phyloP scores from a whole-genome alignment of 2,888 invertebrate genomes.

The Amblyjoppa fuscipennis region DNA sequence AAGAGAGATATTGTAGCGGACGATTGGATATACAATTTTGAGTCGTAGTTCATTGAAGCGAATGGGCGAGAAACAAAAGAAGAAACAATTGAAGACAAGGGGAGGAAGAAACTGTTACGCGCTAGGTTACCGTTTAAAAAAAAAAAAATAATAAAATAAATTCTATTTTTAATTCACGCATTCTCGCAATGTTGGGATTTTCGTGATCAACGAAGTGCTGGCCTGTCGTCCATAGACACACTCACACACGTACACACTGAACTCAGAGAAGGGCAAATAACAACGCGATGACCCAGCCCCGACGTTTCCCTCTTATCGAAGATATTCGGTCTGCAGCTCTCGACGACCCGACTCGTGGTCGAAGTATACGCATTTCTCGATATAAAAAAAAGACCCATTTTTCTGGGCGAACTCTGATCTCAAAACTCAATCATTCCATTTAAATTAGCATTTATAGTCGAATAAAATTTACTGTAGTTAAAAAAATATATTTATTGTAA shows the following conservation, averaged over 20 bases:
- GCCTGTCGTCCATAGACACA: slow-evolving; percentile 80
- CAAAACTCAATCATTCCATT: slow-evolving; percentile 64
- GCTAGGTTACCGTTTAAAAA: slow-evolving; percentile 83
- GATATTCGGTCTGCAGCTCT: slow-evolving; percentile 25
- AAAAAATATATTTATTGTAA: slow-evolving; percentile 7
- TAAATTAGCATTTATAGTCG: neutral
- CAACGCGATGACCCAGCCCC: slow-evolving; percentile 16
- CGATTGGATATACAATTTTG: slow-evolving; percentile 69
- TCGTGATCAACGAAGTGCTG: slow-evolving; percentile 85
- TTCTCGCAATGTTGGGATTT: slow-evolving; percentile 84
- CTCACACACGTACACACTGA: slow-evolving; percentile 70
- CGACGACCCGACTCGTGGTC: slow-evolving; percentile 8
- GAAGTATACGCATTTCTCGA: neutral
- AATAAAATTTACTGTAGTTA: neutral
- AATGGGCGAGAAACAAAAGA: slow-evolving; percentile 64
- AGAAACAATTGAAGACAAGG: slow-evolving; percentile 53
- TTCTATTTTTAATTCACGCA: slow-evolving; percentile 84
- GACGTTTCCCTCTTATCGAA: slow-evolving; percentile 32
- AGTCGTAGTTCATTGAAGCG: slow-evolving; percentile 66
- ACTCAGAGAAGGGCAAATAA: slow-evolving; percentile 52
- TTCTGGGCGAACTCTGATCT: slow-evolving; percentile 48
- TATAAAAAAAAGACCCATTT: slow-evolving; percentile 8
- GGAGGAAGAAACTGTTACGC: slow-evolving; percentile 81
- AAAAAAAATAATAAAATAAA: slow-evolving; percentile 68
- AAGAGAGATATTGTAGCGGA: slow-evolving; percentile 54